phyloP scores from a whole-genome alignment of 64 coral and sea anemone genomes.

The Porites lutea region DNA sequence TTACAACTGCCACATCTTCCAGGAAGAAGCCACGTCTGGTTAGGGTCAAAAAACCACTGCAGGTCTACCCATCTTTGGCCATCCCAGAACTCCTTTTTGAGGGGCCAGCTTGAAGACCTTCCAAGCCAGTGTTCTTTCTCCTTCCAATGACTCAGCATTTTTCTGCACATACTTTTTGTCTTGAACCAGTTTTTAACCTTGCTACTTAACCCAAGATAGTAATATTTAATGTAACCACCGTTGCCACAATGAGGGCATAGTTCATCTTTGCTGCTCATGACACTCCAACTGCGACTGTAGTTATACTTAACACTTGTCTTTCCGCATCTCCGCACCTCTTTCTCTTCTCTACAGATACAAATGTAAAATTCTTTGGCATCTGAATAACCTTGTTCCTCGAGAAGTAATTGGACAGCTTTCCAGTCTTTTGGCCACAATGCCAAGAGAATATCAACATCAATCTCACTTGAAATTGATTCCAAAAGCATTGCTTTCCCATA shows the following conservation, averaged over 20 bases:
- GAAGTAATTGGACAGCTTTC: conserved; percentile 64
- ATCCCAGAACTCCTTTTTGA: conserved; percentile 58
- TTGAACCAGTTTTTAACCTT: conserved; percentile 78
- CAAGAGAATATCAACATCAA: conserved; percentile 70
- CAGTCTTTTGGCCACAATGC: conserved; percentile 81
- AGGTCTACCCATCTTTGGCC: conserved; percentile 41
- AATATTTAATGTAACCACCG: conserved; percentile 62
- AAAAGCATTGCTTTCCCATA: conserved; percentile 51
- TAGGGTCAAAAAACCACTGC: conserved; percentile 79
- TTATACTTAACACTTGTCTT: conserved; percentile 42
- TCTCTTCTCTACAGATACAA: conserved; percentile 53
- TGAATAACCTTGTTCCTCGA: conserved; percentile 76
- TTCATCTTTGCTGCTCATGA: conserved; percentile 64
- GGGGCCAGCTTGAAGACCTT: conserved; percentile 41
- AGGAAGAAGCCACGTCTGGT: conserved; percentile 58
- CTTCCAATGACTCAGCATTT: conserved; percentile 61
- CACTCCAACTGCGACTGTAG: conserved; percentile 63
- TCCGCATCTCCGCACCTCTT: conserved; percentile 7
- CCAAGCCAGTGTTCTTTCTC: conserved; percentile 70
- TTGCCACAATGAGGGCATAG: conserved; percentile 67
- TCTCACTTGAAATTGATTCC: conserved; percentile 10
- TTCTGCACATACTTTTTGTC: conserved; percentile 50
- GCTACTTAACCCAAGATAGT: conserved; percentile 78
- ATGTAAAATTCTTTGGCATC: conserved; percentile 81
- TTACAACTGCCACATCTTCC: conserved; percentile 45